Base-by-base conservation (phyloP, 2,888 invertebrate species). In the Heliconius ismenius region DNA sequence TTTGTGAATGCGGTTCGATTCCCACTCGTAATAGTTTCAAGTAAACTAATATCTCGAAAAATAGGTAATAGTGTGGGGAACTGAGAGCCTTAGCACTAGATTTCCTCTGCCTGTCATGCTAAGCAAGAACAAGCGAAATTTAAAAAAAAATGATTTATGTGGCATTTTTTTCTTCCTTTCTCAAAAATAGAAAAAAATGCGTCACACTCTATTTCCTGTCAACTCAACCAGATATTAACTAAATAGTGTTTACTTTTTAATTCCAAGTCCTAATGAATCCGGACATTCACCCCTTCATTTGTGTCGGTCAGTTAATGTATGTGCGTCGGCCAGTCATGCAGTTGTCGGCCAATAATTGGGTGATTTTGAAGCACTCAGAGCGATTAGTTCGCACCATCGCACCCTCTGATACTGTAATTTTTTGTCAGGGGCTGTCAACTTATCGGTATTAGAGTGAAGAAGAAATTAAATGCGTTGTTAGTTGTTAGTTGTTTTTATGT, bases 261-360 rank as follows among this genome's bases (percentile, higher is more conserved):
- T 73, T 73, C 15, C 9, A 7, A 49, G 13, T 28, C 21, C 36
- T 64, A 69, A 76, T 63, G 60, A 69, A 73, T 62, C 58, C 54
- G 74, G 62, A 15, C 76, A 62, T 76, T 69, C 63, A 65, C 76
- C 78, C 73, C 67, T 49, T 49, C 58, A 43, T 68, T 75, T 75
- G 65, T 68, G 70, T 77, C 75, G 73, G 73, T 43, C 65, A 62
- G 74, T 76, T 75, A 79, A 81, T 74, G 60, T n/a, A 64, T 79
- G 74, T 80, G 82, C 81, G 81, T 81, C 73, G 78, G 72, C 74
- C 78, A 72, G 78, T 81, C 76, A 70, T 77, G 80, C 80, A 82
- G 82, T 83, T 85, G 87, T 87, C 87, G 88, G 89, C 87, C 89
- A 91, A 89, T 90, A 92, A 92, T 92, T 92, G 89, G 88, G 88